Percentiles rank a stretch among this genome's conserved stretches.
phyloP scores from a whole-genome alignment of 2,797 vertebrate genomes.

The Myiotriccus ornatus region DNA sequence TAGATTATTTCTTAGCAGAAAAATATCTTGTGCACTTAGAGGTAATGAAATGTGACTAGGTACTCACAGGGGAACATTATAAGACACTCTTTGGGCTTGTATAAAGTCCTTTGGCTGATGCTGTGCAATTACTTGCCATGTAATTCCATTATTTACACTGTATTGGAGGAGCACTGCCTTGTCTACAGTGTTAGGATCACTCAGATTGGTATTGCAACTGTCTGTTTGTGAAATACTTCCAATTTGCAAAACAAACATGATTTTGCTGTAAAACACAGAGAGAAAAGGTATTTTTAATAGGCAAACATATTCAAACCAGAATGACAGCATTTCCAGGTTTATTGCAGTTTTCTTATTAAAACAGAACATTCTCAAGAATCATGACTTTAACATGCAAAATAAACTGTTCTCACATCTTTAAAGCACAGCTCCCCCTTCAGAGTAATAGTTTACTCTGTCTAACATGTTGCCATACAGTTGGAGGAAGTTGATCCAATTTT shows the following conservation, averaged over 20 bases:
- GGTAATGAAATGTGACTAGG: neutral
- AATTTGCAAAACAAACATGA: slow-evolving; percentile 99
- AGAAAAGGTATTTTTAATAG: slow-evolving; percentile 13
- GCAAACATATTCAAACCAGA: neutral
- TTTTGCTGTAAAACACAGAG: slow-evolving; percentile 85
- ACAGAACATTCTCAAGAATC: neutral
- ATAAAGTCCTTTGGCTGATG: slow-evolving; percentile 99
- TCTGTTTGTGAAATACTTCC: slow-evolving; percentile 93
- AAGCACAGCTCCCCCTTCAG: neutral
- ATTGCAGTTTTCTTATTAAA: neutral
- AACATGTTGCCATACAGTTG: neutral
- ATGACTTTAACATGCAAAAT: neutral
- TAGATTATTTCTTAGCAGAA: neutral
- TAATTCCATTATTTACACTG: slow-evolving; percentile 94
- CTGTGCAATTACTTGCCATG: slow-evolving; percentile 97
- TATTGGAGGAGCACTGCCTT: slow-evolving; percentile 96
- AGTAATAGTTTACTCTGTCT: neutral
- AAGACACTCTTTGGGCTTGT: slow-evolving; percentile 97
- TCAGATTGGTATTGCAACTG: slow-evolving; percentile 94
- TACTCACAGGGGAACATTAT: slow-evolving; percentile 97
- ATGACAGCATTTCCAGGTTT: neutral
- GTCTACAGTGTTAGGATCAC: slow-evolving; percentile 88
- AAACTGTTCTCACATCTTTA: neutral
- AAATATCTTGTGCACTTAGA: neutral
- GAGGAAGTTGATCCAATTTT: neutral